Percentiles rank a stretch among this genome's conserved stretches.
Conservation (phyloP, 2,888 invertebrate species). For the Pristionchus exspectatus region DNA sequence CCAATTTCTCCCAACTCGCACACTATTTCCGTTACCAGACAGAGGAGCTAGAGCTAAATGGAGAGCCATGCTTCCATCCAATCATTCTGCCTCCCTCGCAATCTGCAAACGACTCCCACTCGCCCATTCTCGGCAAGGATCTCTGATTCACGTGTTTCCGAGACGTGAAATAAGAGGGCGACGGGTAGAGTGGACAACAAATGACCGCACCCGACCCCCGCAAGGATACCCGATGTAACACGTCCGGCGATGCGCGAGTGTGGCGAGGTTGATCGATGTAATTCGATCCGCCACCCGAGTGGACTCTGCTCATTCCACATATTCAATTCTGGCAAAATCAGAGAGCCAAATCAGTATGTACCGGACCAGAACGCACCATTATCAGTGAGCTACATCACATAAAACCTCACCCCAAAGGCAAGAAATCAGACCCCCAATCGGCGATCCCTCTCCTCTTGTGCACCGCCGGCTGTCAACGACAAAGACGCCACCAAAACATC, state of each 20-base stretch:
- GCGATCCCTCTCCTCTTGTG: not conserved
- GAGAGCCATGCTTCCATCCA: not conserved
- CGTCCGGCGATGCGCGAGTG: not conserved
- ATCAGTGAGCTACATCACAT: too few relatives aligned
- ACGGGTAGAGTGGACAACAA: conserved; percentile 23
- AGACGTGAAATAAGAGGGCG: not conserved
- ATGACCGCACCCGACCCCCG: conserved; percentile 10
- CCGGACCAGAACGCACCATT: too few relatives aligned
- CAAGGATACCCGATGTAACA: conserved; percentile 15
- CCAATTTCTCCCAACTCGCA: not conserved
- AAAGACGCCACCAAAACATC: not conserved
- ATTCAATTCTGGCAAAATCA: not conserved
- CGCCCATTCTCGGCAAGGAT: not conserved
- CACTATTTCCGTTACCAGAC: not conserved
- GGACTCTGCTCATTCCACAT: not conserved
- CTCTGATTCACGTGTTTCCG: conserved; percentile 33
- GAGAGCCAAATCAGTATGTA: too few relatives aligned
- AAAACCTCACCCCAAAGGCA: not conserved
- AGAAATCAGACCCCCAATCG: not conserved
- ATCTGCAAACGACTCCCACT: not conserved
- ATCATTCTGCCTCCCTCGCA: not conserved
- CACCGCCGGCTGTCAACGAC: not conserved
- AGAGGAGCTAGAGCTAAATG: not conserved
- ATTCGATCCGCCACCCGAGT: not conserved
- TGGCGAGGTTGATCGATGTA: conserved; percentile 14